A percentile compares a stretch with the other conserved stretches of the same genome.
These are phyloP conservation scores for Struthio camelus DNA, from an alignment of 2,113 vertebrate species.

Conservation along the genomic window DNA sequence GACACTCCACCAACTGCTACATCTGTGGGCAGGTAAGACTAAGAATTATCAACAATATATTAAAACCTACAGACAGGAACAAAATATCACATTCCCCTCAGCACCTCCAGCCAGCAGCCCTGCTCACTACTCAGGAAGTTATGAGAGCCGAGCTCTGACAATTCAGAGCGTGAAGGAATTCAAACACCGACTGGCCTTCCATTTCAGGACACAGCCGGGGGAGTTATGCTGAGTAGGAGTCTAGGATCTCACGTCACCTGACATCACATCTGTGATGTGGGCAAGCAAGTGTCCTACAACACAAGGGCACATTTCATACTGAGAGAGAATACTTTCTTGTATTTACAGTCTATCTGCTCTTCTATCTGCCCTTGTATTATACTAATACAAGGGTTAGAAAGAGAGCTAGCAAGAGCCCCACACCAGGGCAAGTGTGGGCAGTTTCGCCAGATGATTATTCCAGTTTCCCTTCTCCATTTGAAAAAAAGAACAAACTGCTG, in stretches of 20 bases:
- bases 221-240: background rate
- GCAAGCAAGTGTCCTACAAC: background rate
- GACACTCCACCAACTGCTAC: background rate
- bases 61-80: accelerated
- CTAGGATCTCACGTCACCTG: background rate
- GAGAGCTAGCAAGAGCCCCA: background rate
- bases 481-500: accelerated
- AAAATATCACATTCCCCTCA: background rate
- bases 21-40: accelerated
- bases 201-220: too few relatives aligned
- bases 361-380: background rate
- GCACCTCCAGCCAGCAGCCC: background rate
- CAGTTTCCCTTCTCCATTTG: accelerated
- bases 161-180: background rate
- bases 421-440: background rate
- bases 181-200: background rate
- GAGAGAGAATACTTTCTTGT: background rate
- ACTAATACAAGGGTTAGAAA: background rate
- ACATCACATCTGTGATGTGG: background rate
- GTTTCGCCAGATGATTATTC: accelerated
- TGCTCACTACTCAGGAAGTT: background rate
- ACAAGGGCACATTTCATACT: background rate
- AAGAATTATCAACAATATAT: background rate
- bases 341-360: background rate
- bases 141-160: background rate